A percentile compares a stretch with the other conserved stretches of the same genome.
phyloP scores from a whole-genome alignment of 2,797 vertebrate species.

The Dendrocincla fuliginosa region DNA sequence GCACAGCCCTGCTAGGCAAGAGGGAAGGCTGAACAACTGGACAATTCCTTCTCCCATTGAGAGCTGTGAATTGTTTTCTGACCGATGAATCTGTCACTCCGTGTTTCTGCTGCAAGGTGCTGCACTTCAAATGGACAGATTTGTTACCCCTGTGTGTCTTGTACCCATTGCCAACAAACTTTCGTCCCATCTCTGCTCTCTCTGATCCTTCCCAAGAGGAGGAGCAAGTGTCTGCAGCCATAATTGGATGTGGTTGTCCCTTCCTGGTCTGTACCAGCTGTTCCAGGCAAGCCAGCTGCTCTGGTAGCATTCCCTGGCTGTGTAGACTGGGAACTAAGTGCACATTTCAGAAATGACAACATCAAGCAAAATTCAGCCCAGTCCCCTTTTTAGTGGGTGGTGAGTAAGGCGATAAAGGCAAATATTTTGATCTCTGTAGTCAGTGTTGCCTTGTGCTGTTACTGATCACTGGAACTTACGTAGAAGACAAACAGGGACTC shows the following conservation, averaged over 20 bases:
- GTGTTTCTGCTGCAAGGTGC: not conserved
- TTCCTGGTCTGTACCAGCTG: not conserved
- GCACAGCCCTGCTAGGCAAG: not conserved
- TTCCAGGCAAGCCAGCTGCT: not conserved
- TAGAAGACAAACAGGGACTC: not conserved
- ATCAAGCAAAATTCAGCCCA: not conserved
- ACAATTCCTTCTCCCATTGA: not conserved
- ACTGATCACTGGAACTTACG: not conserved
- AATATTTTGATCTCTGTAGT: not conserved
- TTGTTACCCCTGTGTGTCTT: not conserved
- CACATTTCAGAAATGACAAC: not conserved
- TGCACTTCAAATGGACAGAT: not conserved
- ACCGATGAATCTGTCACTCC: not conserved
- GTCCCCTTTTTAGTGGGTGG: not conserved
- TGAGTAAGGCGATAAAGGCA: not conserved
- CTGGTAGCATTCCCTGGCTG: not conserved
- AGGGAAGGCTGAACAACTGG: not conserved
- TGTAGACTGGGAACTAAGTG: not conserved
- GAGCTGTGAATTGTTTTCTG: not conserved
- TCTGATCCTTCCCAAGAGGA: not conserved
- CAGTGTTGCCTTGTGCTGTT: not conserved
- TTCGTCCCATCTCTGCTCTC: not conserved
- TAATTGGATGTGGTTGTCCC: rapidly evolving
- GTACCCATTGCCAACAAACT: not conserved
- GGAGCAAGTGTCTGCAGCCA: not conserved